Conservation (phyloP, 2,888 invertebrate genomes). For the Tiliacea aurago region DNA sequence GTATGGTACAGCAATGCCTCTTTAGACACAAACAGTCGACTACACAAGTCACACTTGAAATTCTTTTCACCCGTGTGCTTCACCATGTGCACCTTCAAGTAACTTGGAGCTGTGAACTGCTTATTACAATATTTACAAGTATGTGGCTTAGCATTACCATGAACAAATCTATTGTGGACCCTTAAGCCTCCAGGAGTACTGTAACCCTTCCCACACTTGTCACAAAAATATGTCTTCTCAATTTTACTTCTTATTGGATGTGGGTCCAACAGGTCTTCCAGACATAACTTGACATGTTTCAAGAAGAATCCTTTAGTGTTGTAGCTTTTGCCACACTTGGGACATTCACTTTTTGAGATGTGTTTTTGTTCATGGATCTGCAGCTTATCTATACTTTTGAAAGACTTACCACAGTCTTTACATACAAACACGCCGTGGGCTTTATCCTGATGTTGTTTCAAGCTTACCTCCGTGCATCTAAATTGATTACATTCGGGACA, state of each 20-base stretch:
- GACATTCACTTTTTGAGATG: slow-evolving; percentile 77
- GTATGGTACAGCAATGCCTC: slow-evolving; percentile 86
- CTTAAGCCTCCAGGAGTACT: slow-evolving; percentile 83
- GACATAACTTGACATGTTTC: slow-evolving; percentile 82
- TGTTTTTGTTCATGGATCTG: slow-evolving; percentile 82
- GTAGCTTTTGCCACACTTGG: slow-evolving; percentile 84
- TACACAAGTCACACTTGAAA: slow-evolving; percentile 82
- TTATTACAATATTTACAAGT: slow-evolving; percentile 82
- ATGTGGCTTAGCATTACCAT: slow-evolving; percentile 84
- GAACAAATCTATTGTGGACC: slow-evolving; percentile 83
- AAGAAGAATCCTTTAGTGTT: slow-evolving; percentile 80
- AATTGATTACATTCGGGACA: slow-evolving; percentile 76
- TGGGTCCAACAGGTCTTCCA: slow-evolving; percentile 78
- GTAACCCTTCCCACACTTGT: slow-evolving; percentile 83
- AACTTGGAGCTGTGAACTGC: slow-evolving; percentile 86
- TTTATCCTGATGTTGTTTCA: slow-evolving; percentile 75
- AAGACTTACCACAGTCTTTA: slow-evolving; percentile 83
- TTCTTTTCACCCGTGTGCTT: slow-evolving; percentile 86
- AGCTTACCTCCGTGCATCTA: slow-evolving; percentile 73
- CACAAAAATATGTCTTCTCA: slow-evolving; percentile 76
- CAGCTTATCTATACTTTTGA: slow-evolving; percentile 76
- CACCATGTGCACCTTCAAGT: slow-evolving; percentile 82
- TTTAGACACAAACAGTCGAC: slow-evolving; percentile 82
- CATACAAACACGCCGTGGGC: slow-evolving; percentile 77
- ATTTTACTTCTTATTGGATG: slow-evolving; percentile 82